Percentiles rank a stretch among this genome's conserved stretches.
phyloP scores from a whole-genome alignment of 2,888 invertebrate species.

The Athalia circularis region DNA sequence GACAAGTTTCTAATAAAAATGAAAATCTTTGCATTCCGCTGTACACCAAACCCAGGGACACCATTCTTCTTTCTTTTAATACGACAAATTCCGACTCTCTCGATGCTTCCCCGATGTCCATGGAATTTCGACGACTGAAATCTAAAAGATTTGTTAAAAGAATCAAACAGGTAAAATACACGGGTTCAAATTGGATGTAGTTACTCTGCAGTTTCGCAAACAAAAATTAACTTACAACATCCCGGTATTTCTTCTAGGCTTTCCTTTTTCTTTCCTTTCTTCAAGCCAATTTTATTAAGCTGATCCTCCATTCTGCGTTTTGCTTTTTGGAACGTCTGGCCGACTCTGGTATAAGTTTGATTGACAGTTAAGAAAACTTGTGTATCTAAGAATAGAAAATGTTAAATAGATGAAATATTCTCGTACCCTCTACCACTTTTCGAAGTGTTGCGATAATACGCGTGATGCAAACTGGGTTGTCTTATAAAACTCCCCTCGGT shows the following conservation, averaged over 20 bases:
- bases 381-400: too few relatives aligned
- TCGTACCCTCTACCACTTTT: constrained; percentile 66
- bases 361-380: neutral
- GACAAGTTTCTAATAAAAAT: constrained; percentile 95
- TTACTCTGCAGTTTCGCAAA: neutral
- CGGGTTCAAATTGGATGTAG: constrained; percentile 2
- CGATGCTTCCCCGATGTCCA: constrained; percentile 86
- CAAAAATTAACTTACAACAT: constrained; percentile 77
- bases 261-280: constrained; percentile 91
- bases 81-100: constrained; percentile 92
- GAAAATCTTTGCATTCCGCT: constrained; percentile 94
- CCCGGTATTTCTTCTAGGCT: constrained; percentile 91
- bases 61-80: constrained; percentile 90
- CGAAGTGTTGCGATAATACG: constrained; percentile 63
- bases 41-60: constrained; percentile 85
- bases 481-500: constrained; percentile 76
- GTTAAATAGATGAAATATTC: too few relatives aligned
- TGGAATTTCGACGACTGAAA: constrained; percentile 87
- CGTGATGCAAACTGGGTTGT: constrained; percentile 74
- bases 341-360: constrained; percentile 74
- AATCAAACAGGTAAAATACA: neutral
- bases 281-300: constrained; percentile 87
- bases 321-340: constrained; percentile 85
- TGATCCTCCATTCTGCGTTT: constrained; percentile 93
- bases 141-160: constrained; percentile 71